Evolutionary conservation across 2,888 invertebrate genomes (phyloP).

Genomic region (Ectobius pallidus): DNA sequence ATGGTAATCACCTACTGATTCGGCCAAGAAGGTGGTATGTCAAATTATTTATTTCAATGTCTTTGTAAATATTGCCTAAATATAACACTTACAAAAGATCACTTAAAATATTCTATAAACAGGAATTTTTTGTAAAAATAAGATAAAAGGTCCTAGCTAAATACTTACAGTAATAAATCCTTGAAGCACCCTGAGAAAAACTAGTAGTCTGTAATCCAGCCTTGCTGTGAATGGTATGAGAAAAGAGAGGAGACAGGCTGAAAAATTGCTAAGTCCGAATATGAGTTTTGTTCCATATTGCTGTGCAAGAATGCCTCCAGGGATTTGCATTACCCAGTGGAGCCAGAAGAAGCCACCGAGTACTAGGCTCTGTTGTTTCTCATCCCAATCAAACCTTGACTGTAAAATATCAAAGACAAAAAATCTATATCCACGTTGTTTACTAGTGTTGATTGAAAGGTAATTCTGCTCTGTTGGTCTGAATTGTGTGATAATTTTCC

Average conservation of each 20-base stretch:
- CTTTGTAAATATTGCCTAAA: too few species aligned
- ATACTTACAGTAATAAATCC: slow-evolving; percentile 70
- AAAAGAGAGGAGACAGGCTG: slow-evolving; percentile 68
- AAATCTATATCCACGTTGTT: too few species aligned
- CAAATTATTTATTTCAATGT: too few species aligned
- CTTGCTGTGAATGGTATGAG: slow-evolving; percentile 69
- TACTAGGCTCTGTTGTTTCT: slow-evolving; percentile 66
- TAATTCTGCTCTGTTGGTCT: too few species aligned
- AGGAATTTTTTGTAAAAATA: too few species aligned
- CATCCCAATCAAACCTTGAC: slow-evolving; percentile 65
- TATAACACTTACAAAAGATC: too few species aligned
- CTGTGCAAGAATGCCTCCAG: slow-evolving; percentile 72
- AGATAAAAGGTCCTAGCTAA: too few species aligned
- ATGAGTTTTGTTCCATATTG: slow-evolving; percentile 73
- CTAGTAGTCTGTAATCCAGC: slow-evolving; percentile 61
- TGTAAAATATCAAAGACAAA: not conserved
- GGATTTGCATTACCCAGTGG: slow-evolving; percentile 73
- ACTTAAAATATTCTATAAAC: too few species aligned
- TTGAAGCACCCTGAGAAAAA: slow-evolving; percentile 67
- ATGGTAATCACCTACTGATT: too few species aligned
- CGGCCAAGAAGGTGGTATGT: too few species aligned
- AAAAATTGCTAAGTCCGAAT: slow-evolving; percentile 69
- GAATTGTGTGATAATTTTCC: too few species aligned
- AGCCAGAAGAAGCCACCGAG: slow-evolving; percentile 76
- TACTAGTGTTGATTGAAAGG: too few species aligned